phyloP scores from a whole-genome alignment of 1,140 invertebrate genomes.

The Bombus waltoni region DNA sequence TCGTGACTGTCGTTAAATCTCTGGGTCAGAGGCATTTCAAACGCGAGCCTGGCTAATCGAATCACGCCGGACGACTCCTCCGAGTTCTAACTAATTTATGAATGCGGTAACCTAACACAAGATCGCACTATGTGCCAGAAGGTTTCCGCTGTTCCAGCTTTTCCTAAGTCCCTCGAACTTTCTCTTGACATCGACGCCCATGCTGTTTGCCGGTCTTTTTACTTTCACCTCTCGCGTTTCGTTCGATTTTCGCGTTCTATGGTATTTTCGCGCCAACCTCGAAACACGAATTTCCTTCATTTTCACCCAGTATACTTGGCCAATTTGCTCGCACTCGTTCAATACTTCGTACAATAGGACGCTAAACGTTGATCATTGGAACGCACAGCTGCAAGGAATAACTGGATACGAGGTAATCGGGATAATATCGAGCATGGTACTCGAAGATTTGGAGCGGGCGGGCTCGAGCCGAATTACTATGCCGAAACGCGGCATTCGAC shows the following conservation, averaged over 20 bases:
- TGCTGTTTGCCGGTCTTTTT: neutral
- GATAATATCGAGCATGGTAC: neutral
- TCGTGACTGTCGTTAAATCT: conserved; percentile 13
- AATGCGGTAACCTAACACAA: conserved; percentile 66
- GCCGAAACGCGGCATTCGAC: conserved; percentile 25
- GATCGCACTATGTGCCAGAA: conserved; percentile 64
- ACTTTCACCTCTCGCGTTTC: neutral
- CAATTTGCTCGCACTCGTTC: too few species aligned
- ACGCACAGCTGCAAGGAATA: neutral
- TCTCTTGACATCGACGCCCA: conserved; percentile 22
- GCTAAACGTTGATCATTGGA: neutral
- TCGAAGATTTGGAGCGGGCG: conserved; percentile 1
- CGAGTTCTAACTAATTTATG: conserved; percentile 72
- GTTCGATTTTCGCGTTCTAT: too few species aligned
- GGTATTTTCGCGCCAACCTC: too few species aligned
- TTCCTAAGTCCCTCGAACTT: conserved; percentile 40
- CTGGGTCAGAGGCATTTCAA: neutral
- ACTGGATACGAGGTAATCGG: neutral
- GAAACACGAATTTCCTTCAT: too few species aligned
- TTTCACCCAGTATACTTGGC: too few species aligned
- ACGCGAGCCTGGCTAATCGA: conserved; percentile 44
- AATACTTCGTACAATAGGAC: too few species aligned
- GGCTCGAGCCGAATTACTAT: neutral
- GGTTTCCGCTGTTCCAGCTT: conserved; percentile 25
- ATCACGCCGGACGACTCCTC: conserved; percentile 42